These are phyloP conservation scores for Hirtodrosophila confusa DNA, from an alignment of 2,888 invertebrate species.

Conservation along the genomic window DNA sequence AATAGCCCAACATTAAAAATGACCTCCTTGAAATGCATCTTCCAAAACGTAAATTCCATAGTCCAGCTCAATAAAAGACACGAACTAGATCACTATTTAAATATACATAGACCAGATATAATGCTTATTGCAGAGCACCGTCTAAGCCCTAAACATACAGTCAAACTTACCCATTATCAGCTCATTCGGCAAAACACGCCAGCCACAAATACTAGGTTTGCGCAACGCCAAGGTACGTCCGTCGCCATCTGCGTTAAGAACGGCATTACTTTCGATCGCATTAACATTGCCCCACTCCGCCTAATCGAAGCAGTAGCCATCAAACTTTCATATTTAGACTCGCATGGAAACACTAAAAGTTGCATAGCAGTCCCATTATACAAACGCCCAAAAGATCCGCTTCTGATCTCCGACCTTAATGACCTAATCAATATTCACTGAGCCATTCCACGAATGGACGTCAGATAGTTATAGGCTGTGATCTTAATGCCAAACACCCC, in stretches of 20 bases:
- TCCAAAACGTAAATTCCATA: constrained; percentile 15
- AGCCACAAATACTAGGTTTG: too few relatives aligned
- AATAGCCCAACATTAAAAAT: neutral
- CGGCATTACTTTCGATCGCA: too few relatives aligned
- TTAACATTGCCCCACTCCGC: neutral
- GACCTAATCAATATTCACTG: neutral
- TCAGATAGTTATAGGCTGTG: constrained; percentile 1
- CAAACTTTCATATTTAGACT: neutral
- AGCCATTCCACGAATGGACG: neutral
- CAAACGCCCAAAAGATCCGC: constrained; percentile 1
- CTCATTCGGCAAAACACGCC: neutral
- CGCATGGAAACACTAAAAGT: neutral
- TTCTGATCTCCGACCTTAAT: neutral
- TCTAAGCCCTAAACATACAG: neutral
- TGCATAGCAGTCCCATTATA: neutral
- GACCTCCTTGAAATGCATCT: neutral
- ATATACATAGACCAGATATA: constrained; percentile 5
- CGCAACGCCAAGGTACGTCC: constrained; percentile 16
- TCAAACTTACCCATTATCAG: neutral
- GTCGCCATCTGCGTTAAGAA: too few relatives aligned
- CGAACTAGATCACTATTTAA: constrained; percentile 2
- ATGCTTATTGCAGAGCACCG: constrained; percentile 18
- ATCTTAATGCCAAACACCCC: too few relatives aligned
- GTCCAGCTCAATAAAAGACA: constrained; percentile 6
- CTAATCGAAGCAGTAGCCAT: constrained; percentile 4